These are phyloP conservation scores for Limonius californicus DNA, from an alignment of 1,140 invertebrate species.

Conservation along the genomic window DNA sequence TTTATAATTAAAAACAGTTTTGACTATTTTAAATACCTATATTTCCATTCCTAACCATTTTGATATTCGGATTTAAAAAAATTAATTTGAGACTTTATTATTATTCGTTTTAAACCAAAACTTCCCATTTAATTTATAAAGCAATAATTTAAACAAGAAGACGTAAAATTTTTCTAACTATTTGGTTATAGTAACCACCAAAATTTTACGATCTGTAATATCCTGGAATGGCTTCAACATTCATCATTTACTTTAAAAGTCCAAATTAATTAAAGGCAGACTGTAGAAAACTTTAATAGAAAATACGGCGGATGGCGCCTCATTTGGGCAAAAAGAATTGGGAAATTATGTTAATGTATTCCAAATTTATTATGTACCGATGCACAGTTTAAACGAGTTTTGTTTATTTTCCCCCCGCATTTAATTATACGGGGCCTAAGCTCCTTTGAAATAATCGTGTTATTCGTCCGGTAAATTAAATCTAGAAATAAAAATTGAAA, in stretches of 20 bases:
- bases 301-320: neutral
- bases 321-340: neutral
- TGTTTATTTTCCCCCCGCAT: neutral
- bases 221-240: neutral
- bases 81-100: too few species aligned
- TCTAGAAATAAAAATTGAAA: neutral
- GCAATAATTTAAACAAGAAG: too few species aligned
- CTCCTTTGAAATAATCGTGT: neutral
- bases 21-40: too few species aligned
- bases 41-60: too few species aligned
- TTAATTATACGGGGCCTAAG: neutral
- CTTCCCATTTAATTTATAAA: too few species aligned
- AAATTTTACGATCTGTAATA: neutral
- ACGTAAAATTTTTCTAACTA: too few species aligned
- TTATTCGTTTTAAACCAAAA: too few species aligned
- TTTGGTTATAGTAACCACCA: too few species aligned
- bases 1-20: too few species aligned
- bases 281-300: neutral
- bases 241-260: neutral
- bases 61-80: too few species aligned
- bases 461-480: neutral
- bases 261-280: neutral
- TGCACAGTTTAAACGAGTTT: neutral
- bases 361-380: neutral
- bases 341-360: slow-evolving; percentile 10